Evolutionary conservation across 2,888 invertebrate species (phyloP), one percentile per base, ranked within the genome.

Genomic region (Torymus aiolomorphi): DNA sequence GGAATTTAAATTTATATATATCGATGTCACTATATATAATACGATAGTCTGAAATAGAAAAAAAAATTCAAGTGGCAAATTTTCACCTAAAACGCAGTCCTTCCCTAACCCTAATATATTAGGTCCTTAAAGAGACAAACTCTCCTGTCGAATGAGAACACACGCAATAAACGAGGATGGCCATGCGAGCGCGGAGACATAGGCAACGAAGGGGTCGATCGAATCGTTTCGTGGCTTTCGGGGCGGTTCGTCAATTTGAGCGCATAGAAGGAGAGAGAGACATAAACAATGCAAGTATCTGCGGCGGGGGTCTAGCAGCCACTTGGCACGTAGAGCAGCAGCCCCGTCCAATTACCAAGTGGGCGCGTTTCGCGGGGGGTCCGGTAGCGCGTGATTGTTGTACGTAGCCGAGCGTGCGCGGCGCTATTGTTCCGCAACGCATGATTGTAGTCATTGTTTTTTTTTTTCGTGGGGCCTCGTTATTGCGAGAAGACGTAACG

Each of bases 371-470:
- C 65, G 76, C 89, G 90, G 90, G 90, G 89, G 90, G 90, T 88
- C 90, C 86, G 86, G 84, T 86, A 42, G 88, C n/a, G 56, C 61
- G 62, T 72, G 76, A 80, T 80, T 72, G 80, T 80, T 80, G 67
- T 88, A 87, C 84, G 77, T 84, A 20, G 16, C 10, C 14, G 18
- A 20, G 84, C 86, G 87, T 88, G 88, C 89, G 1, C 42, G 42
- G 42, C 42, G 42, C 66, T 49, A 78, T 78, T 75, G 70, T 74
- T 75, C 31, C 51, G 87, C 87, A 83, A 24, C 16, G 85, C 86
- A 85, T 89, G 89, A 90, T 90, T 90, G 88, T 87, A 85, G 80
- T 86, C 88, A 87, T 89, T 89, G 89, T 89, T 88, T 87, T 88
- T 85, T 88, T 85, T 83, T 59, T 70, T 13, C 42, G 42, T 10